These are phyloP conservation scores for Prietella phreatophila DNA, from an alignment of 2,113 vertebrate species.

Conservation along the genomic window DNA sequence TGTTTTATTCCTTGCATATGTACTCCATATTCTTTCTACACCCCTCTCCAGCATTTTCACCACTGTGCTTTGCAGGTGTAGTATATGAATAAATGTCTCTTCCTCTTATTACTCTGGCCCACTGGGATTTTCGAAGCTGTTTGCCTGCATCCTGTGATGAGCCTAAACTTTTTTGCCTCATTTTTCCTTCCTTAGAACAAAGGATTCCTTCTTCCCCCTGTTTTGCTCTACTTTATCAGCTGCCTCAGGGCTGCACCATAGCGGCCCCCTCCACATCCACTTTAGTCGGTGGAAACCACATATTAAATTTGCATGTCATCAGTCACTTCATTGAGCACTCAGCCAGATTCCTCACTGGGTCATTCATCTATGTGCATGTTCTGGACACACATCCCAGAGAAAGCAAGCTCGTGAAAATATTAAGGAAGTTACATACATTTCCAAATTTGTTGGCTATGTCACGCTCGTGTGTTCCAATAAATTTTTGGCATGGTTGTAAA, in stretches of 20 bases:
- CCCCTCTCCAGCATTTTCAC: not conserved
- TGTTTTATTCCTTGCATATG: not conserved
- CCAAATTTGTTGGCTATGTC: slow-evolving; percentile 62
- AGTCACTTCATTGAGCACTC: slow-evolving; percentile 72
- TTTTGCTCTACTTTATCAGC: slow-evolving; percentile 76
- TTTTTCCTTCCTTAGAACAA: slow-evolving; percentile 61
- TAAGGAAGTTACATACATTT: slow-evolving; percentile 77
- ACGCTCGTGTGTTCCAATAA: slow-evolving; percentile 60
- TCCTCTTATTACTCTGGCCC: slow-evolving; percentile 18
- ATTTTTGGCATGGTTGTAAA: slow-evolving; percentile 43
- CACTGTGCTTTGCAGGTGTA: slow-evolving; percentile 31
- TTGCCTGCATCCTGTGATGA: slow-evolving; percentile 43
- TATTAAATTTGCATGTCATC: slow-evolving; percentile 75
- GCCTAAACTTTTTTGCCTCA: slow-evolving; percentile 25
- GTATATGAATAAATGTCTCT: slow-evolving; percentile 28
- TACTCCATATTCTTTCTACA: not conserved
- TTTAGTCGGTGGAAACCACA: slow-evolving; percentile 73
- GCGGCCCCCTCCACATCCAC: slow-evolving; percentile 56
- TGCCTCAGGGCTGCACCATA: slow-evolving; percentile 70
- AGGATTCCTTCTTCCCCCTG: slow-evolving; percentile 65
- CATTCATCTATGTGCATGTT: slow-evolving; percentile 75
- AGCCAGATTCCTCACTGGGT: slow-evolving; percentile 72
- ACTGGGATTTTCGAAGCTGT: slow-evolving; percentile 33
- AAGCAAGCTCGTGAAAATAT: slow-evolving; percentile 76
- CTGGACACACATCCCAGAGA: slow-evolving; percentile 75